Evolutionary conservation across 2,797 vertebrate genomes (phyloP).

Genomic region (Amazonetta brasiliensis): DNA sequence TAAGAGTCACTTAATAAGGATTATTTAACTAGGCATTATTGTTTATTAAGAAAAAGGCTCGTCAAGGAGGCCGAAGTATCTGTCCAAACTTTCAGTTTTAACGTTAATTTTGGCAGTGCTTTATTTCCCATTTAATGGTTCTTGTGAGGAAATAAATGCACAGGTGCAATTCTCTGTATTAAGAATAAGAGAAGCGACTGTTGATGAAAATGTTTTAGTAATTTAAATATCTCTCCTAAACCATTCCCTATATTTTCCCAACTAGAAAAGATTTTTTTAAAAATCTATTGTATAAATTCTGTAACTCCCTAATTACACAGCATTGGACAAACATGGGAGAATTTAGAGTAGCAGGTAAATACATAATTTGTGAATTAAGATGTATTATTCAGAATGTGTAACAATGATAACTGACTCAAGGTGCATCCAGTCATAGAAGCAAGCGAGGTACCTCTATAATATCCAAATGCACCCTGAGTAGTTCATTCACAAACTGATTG

Average conservation of each 20-base stretch:
- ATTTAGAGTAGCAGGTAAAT: slow-evolving; percentile 69
- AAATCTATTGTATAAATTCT: slow-evolving; percentile 68
- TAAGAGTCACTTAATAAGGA: neutral
- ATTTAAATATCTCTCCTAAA: neutral
- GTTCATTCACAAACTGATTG: neutral
- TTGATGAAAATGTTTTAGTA: neutral
- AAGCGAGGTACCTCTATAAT: neutral
- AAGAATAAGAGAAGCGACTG: neutral
- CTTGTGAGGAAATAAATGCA: neutral
- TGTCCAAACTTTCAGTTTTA: neutral
- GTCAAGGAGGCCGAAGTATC: neutral
- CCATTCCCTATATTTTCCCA: slow-evolving; percentile 25
- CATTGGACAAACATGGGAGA: slow-evolving; percentile 51
- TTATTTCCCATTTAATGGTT: neutral
- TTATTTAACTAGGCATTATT: neutral
- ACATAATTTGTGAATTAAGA: slow-evolving; percentile 75
- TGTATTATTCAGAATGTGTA: slow-evolving; percentile 67
- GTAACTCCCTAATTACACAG: slow-evolving; percentile 71
- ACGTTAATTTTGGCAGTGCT: neutral
- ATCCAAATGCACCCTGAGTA: neutral
- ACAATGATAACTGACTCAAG: slow-evolving; percentile 44
- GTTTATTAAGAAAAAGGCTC: neutral
- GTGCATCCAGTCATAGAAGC: slow-evolving; percentile 20
- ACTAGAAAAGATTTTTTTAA: neutral
- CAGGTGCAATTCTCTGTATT: neutral